A percentile compares a stretch with the other conserved stretches of the same genome.
These are phyloP conservation scores for Chaetura pelagica DNA, from an alignment of 2,113 vertebrate genomes.

Conservation along the genomic window DNA sequence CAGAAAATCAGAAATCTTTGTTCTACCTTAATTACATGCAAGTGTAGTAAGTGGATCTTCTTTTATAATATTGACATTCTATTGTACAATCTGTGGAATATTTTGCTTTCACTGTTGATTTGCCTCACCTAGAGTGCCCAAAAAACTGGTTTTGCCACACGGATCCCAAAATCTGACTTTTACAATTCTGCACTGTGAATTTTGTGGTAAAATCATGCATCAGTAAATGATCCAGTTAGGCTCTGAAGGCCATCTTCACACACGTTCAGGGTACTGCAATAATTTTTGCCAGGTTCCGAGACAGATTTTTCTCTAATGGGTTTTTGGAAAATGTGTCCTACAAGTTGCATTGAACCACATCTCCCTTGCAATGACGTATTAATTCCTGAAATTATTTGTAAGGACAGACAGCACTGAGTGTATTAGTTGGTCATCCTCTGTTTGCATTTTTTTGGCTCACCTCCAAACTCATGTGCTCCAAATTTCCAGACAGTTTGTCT, in stretches of 20 bases:
- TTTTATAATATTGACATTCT: background rate
- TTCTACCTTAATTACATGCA: background rate
- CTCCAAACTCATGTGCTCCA: background rate
- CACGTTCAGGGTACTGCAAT: accelerated
- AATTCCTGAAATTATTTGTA: background rate
- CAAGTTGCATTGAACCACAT: background rate
- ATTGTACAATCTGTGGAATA: background rate
- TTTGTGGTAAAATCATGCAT: background rate
- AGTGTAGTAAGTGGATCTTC: background rate
- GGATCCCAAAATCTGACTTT: background rate
- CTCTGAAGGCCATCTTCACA: background rate
- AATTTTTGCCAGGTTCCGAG: background rate
- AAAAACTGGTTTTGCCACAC: background rate
- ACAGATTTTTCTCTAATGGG: background rate
- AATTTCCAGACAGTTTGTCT: background rate
- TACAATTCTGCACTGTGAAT: background rate
- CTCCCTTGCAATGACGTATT: background rate
- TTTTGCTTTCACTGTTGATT: background rate
- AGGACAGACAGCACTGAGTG: background rate
- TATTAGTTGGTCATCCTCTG: background rate
- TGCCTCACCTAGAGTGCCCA: background rate
- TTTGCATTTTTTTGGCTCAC: background rate
- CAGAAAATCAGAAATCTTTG: background rate
- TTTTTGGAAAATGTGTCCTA: background rate
- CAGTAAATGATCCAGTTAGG: background rate